Evolutionary conservation across 1,140 invertebrate species (phyloP), one percentile per base, ranked within the genome.

Genomic region (Trichonephila clavipes): DNA sequence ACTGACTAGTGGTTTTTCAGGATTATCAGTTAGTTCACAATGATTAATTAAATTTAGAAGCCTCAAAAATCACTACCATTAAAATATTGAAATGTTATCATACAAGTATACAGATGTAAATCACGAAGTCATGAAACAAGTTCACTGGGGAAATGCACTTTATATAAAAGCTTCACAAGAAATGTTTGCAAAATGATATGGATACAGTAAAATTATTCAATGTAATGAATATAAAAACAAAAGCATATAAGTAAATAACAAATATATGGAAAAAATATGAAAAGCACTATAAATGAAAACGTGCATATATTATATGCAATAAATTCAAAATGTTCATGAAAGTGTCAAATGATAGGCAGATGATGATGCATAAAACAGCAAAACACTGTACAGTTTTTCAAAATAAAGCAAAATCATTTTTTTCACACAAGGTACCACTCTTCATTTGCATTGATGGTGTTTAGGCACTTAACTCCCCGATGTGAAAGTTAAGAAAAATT

Each of bases 381-480:
- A 88, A 82, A 93, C 28, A 81, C 92, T 92, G 90, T 92, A 92
- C 90, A 92, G 66, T 86, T 34, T 61, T 58, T 93, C 61, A 93
- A 81, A 64, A 93, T 81, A 64, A 93, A 93, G 86, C 83, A 85
- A 87, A 81, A 62, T 10, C 24, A 51, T 81, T 18, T 34, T 93
- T 85, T 93, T 88, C 77, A 93, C 72, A 82, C 51, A 93, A 87
- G 18, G 61, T 87, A 93, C 66, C 82, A 58, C 51, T 64, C 61
- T 64, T 82, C 59, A 86, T 24, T 14, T 77, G 69, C n/a, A 69
- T 69, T 40, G 90, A 92, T 85, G 92, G 69, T 82, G 24, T 51
- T 81, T 88, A 93, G 92, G 86, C 86, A 88, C 92, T 93, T 88
- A 93, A 93, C 92, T 93, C 66, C 85, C 59, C 66, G 69, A 81